Evolutionary conservation across 2,888 invertebrate species (phyloP).

Genomic region (Drosophila paramelanica): DNA sequence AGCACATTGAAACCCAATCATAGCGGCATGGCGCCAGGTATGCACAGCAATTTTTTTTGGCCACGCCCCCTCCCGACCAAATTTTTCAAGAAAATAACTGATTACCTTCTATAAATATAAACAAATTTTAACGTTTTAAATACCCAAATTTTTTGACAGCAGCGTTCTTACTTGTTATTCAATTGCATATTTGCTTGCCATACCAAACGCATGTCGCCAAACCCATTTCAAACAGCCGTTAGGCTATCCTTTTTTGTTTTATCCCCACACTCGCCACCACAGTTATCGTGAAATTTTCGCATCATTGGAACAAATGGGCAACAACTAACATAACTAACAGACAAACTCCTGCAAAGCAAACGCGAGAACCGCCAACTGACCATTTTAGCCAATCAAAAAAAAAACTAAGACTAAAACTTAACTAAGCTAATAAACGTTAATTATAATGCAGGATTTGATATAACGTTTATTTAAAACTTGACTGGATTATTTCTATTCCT

Average conservation of each 20-base stretch:
- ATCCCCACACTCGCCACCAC: neutral
- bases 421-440: conserved; percentile 2
- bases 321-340: neutral
- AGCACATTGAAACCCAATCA: conserved; percentile 90
- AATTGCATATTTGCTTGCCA: conserved; percentile 50
- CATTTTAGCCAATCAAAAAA: conserved; percentile 15
- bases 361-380: conserved; percentile 10
- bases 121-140: too few species aligned
- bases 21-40: conserved; percentile 93
- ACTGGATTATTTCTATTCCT: conserved; percentile 86
- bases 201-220: conserved; percentile 91
- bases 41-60: conserved; percentile 86
- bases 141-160: too few species aligned
- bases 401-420: conserved; percentile 1
- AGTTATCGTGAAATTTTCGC: conserved; percentile 6
- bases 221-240: conserved; percentile 90
- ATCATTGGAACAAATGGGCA: conserved; percentile 4
- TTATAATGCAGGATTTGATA: neutral
- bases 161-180: too few species aligned
- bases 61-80: conserved; percentile 89
- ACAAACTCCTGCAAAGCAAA: neutral
- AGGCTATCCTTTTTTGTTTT: conserved; percentile 87
- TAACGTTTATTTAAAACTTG: conserved; percentile 51
- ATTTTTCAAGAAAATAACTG: too few species aligned
- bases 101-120: too few species aligned